Evolutionary conservation across 2,797 vertebrate species (phyloP), one percentile per base, ranked within the genome.

Genomic region (Onychomys torridus): DNA sequence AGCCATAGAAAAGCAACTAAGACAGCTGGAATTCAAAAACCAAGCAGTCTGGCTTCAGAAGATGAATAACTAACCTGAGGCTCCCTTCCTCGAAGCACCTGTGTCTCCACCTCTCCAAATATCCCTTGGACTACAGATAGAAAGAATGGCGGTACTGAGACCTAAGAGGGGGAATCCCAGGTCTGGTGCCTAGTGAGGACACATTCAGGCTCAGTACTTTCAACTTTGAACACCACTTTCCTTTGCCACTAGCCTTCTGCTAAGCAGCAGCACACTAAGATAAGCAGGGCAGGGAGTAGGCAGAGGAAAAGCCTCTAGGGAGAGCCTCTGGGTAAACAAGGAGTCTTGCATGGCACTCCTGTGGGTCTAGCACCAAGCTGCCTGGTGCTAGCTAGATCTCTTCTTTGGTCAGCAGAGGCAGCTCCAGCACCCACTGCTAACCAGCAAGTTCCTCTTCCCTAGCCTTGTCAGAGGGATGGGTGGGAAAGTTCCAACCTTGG

Each of bases 241-340:
- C 17, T 78, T 71, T 59, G 49, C 57, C 46, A 81, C 69, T 40
- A 93, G 71, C 29, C 67, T 93, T 34, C 57, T 69, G 29, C 16
- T 6, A 59, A 69, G 57, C 46, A 69, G 82, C 6, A 92, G 25
- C 16, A 4, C 29, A 5, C 59, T 57, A n/a, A 12, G 43, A 34
- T 34, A 55, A 71, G 19, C 1, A 2, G 49, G 37, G 43, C 0
- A 0, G 21, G 32, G 12, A 63, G 23, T 5, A 9, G 6, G 23
- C 5, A 4, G 37, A 5, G 57, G 89, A 17, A 55, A 0, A 37
- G 63, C 4, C 2, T 75, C 88, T n/a, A 63, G 55, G 73, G 73
- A 95, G 49, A 92, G 13, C 6, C 1, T 13, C 40, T 6, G 4
- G 5, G 75, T 78, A 97, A 96, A 91, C 88, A 96, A 89, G 46